Conservation (phyloP, 2,113 vertebrate species). For the Bujurquina vittata region DNA sequence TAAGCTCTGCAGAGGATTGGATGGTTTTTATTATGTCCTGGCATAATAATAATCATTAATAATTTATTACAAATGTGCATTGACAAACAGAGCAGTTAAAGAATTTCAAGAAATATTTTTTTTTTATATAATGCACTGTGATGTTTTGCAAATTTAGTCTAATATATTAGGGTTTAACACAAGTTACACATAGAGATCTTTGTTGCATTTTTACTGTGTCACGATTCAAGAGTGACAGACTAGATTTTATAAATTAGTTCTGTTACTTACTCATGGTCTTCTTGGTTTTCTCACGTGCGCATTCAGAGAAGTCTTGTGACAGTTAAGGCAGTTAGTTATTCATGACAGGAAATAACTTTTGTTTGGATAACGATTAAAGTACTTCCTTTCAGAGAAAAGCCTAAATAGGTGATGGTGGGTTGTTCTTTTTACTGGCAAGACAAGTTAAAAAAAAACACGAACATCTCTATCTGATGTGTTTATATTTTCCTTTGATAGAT, state of each 20-base stretch:
- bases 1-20: too few relatives aligned
- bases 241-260: neutral
- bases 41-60: neutral
- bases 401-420: neutral
- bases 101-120: neutral
- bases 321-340: neutral
- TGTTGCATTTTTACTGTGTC: slow-evolving; percentile 10
- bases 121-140: neutral
- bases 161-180: neutral
- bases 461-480: neutral
- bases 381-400: neutral
- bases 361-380: neutral
- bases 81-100: neutral
- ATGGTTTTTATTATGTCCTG: too few relatives aligned
- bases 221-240: neutral
- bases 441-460: neutral
- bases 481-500: too few relatives aligned
- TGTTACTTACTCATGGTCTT: neutral
- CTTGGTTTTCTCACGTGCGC: neutral
- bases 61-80: neutral
- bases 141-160: neutral
- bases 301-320: neutral
- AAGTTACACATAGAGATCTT: neutral
- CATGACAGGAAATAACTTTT: neutral
- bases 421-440: neutral